Base-by-base conservation (phyloP, 1,140 invertebrate genomes). In the Ceratosolen solmsi region DNA sequence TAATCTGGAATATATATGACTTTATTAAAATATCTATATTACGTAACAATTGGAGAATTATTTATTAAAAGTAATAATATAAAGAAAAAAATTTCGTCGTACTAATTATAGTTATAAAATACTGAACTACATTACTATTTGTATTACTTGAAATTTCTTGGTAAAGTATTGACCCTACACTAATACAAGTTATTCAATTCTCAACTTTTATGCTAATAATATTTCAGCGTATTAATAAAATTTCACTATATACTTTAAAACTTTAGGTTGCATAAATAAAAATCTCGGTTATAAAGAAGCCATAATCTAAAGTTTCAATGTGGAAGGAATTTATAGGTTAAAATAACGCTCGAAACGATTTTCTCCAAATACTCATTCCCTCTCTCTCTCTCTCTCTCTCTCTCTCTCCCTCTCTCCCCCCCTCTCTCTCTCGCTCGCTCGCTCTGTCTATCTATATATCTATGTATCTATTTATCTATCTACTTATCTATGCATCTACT, bases 171-270 rank as follows among this genome's bases (percentile, higher is more conserved):
- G 22, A 38, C 8, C 33, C 33, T 68, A 38, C 22, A 38, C 20
- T 38, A 38, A 68, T 38, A n/a, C 2, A 38, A 38, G 60, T 63
- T 63, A 63, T 63, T 63, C 60, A 17, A 33, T 63, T 63, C 15
- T 63, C 17, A 63, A 20, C 30, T 63, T 63, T 63, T 63, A 63
- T 63, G 13, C 17, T 68, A 38, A 38, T 68, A 68, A 38, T 38
- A 68, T 38, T 68, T 68, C 5, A 30, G 33, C 22, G 33, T 38
- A 38, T 68, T 68, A 38, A 38, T 68, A 68, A 68, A 68, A 68
- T 38, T 36, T 68, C 20, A 38, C n/a, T 17, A 38, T n/a, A 38
- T 38, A 11, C 15, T 36, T 38, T 38, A 17, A 38, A n/a, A 68
- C 22, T 36, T 17, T 20, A 3, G 20, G 33, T 68, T 30, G 63